Conservation (phyloP, 2,797 vertebrate genomes). For the Pelodytes ibericus region DNA sequence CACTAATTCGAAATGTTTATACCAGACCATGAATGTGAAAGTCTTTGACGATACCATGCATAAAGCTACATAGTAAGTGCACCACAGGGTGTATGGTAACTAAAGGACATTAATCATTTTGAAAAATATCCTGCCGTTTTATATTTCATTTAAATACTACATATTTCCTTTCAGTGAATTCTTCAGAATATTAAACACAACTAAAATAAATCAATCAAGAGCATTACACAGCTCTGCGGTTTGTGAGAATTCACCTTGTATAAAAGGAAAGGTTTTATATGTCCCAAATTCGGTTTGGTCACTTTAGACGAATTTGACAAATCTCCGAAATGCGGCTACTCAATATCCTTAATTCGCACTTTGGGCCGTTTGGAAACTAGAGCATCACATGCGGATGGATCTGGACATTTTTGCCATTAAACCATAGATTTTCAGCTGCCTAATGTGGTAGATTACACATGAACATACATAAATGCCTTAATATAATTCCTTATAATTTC, state of each 20-base stretch:
- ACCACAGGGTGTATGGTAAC: background rate
- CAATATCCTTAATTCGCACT: no score
- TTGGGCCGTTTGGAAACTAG: no score
- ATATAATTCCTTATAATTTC: no score
- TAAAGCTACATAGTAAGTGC: background rate
- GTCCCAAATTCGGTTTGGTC: no score
- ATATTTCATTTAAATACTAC: constrained; percentile 21
- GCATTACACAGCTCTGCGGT: background rate
- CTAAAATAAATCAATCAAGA: constrained; percentile 16
- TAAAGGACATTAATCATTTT: constrained; percentile 17
- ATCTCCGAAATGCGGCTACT: no score
- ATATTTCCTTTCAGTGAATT: constrained; percentile 5
- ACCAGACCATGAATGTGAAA: constrained; percentile 6
- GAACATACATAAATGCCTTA: no score
- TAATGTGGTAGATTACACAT: no score
- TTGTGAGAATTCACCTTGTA: background rate
- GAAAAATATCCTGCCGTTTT: background rate
- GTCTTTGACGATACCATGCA: background rate
- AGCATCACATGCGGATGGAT: no score
- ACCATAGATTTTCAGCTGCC: no score
- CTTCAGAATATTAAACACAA: background rate
- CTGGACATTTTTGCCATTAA: no score
- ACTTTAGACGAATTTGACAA: no score
- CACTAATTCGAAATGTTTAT: background rate
- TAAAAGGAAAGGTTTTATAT: background rate